Percentiles rank a stretch among this genome's conserved stretches.
Evolutionary conservation across 64 coral and sea anemone genomes (phyloP).

Genomic region (Actinia equina): DNA sequence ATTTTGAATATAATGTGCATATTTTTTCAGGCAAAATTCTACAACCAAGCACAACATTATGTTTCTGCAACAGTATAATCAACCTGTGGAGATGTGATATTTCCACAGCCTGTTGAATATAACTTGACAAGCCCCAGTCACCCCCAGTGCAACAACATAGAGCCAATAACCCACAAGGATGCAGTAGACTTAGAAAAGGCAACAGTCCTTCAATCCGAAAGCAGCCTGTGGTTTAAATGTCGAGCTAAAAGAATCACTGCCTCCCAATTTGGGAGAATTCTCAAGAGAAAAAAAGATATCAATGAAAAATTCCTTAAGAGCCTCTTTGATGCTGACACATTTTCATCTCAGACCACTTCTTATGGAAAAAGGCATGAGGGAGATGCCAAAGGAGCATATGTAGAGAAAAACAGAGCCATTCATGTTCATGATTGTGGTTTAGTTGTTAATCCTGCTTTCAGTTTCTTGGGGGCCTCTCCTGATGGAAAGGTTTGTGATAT

Average conservation of each 20-base stretch:
- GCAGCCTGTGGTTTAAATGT: constrained; percentile 33
- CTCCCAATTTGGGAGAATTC: constrained; percentile 26
- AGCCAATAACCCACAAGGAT: constrained; percentile 10
- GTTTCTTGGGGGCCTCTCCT: constrained; percentile 5
- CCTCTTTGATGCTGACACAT: constrained; percentile 32
- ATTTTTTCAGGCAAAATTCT: constrained; percentile 2
- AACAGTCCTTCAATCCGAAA: constrained; percentile 25
- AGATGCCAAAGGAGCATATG: constrained; percentile 28
- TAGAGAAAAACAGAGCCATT: constrained; percentile 53
- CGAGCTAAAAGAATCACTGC: constrained; percentile 28
- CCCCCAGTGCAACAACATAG: background rate
- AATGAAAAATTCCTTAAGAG: constrained; percentile 43
- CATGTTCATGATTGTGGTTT: constrained; percentile 72
- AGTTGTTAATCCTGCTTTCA: constrained; percentile 34
- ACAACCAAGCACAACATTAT: background rate
- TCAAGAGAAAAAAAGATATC: constrained; percentile 27
- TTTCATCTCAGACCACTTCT: constrained; percentile 24
- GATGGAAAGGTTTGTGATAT: constrained; percentile 24
- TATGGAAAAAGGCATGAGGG: constrained; percentile 50
- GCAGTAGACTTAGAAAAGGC: constrained; percentile 6
- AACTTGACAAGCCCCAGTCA: background rate
- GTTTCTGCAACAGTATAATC: background rate
- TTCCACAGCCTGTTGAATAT: constrained; percentile 7
- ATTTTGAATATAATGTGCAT: background rate
- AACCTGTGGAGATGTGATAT: background rate